A percentile compares a stretch with the other conserved stretches of the same genome.
These are phyloP conservation scores for Tympanuchus pallidicinctus DNA, from an alignment of 2,113 vertebrate genomes.

Conservation along the genomic window DNA sequence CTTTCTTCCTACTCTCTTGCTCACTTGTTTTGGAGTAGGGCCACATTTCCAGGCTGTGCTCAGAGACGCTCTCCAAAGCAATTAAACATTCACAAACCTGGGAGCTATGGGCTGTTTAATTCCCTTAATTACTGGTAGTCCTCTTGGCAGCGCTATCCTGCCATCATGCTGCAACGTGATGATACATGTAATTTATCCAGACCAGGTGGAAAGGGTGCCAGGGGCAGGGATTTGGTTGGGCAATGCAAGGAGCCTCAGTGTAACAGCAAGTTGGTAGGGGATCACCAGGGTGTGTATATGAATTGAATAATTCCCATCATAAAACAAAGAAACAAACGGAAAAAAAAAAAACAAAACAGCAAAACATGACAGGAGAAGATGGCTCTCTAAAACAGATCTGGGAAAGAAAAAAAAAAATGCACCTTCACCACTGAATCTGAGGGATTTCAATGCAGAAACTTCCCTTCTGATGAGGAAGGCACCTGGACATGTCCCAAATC, in stretches of 20 bases:
- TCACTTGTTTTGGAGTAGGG: background rate
- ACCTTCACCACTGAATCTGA: background rate
- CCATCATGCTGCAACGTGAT: background rate
- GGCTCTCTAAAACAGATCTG: background rate
- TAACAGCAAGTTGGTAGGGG: background rate
- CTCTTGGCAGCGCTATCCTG: background rate
- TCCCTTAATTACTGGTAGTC: background rate
- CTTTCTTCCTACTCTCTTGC: background rate
- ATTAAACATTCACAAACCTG: background rate
- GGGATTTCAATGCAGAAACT: background rate
- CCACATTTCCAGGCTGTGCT: background rate
- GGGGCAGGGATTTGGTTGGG: background rate
- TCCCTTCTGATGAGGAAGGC: background rate
- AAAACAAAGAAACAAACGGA: background rate
- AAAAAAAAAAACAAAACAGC: background rate
- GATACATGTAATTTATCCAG: background rate
- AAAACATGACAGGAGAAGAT: background rate
- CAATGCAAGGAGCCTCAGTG: background rate
- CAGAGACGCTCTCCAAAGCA: background rate
- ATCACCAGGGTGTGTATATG: background rate
- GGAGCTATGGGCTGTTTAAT: background rate
- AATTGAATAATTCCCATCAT: background rate
- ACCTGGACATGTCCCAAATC: background rate
- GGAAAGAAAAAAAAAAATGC: background rate
- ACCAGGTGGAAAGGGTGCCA: background rate